Evolutionary conservation across 2,888 invertebrate species (phyloP).

Genomic region (Catocala nupta): DNA sequence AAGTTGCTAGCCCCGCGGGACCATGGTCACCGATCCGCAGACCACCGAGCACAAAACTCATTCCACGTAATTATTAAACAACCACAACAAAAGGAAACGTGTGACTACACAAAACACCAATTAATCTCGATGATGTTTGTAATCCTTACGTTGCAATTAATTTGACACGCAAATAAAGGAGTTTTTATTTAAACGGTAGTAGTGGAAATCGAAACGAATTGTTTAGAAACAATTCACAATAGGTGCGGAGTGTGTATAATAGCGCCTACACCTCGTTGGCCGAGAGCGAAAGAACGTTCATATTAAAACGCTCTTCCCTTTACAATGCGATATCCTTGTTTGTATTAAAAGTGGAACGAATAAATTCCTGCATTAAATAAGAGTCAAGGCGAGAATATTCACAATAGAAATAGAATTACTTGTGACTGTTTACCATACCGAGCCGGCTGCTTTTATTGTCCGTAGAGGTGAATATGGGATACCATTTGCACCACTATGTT

Average conservation of each 20-base stretch:
- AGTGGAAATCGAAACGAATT: constrained; percentile 60
- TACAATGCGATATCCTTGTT: constrained; percentile 64
- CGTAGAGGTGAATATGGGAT: neutral
- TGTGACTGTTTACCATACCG: constrained; percentile 2
- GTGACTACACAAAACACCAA: constrained; percentile 55
- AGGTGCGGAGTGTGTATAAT: constrained; percentile 61
- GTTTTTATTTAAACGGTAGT: constrained; percentile 40
- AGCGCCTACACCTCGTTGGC: constrained; percentile 59
- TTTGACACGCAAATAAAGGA: constrained; percentile 42
- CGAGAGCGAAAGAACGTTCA: constrained; percentile 45
- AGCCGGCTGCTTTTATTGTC: too few species aligned
- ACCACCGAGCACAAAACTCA: constrained; percentile 65
- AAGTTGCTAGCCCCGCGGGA: constrained; percentile 69
- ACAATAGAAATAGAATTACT: constrained; percentile 38
- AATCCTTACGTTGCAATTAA: constrained; percentile 41
- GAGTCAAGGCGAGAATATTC: constrained; percentile 41
- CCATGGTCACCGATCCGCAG: constrained; percentile 67
- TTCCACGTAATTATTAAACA: constrained; percentile 59
- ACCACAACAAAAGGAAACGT: constrained; percentile 45
- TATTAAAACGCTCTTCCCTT: constrained; percentile 57
- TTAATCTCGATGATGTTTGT: constrained; percentile 52
- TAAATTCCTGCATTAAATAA: constrained; percentile 57
- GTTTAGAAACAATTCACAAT: constrained; percentile 67
- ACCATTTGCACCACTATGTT: neutral
- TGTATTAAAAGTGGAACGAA: constrained; percentile 63